Evolutionary conservation across 2,113 vertebrate species (phyloP), one percentile per base, ranked within the genome.

Genomic region (Atractosteus spatula): DNA sequence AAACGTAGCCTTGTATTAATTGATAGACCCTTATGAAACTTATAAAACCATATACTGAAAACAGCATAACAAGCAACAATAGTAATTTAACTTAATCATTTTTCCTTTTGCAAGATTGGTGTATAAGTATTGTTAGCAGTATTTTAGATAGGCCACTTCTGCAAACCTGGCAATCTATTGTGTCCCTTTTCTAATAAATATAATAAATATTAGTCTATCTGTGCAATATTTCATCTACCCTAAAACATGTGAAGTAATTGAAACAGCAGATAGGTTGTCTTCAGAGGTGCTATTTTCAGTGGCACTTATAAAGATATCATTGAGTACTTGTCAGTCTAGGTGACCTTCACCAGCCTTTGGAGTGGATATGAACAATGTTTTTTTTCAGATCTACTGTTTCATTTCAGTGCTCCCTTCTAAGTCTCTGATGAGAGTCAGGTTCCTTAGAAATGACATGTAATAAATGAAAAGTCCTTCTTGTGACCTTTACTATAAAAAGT

Each of bases 381-480:
- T 67, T 71, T n/a, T 12, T 29, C 62, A 65, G 29, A 65, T 65
- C 83, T 79, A 68, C 76, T 71, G 75, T 89, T 85, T 81, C 78
- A 81, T 3, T 71, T 74, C 78, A 73, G 44, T 14, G 45, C 79
- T 88, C 78, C 77, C 0, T 76, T 85, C 82, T 83, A 84, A 41
- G 62, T 86, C 75, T 81, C 71, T 70, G 70, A 83, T 72, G 77
- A 80, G 83, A 76, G 79, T 82, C 2, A 71, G 80, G 79, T 59
- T 87, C 75, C 83, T 86, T 2, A 7, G 70, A 81, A 82, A 88
- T 82, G 88, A 91, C 77, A 84, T 77, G 70, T 80, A 88, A 87
- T 85, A 89, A 89, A 79, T 87, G 77, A 86, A 88, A 81, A 81
- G 83, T 88, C 88, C 89, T 91, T 90, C 82, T 80, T 77, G 77